Base-by-base conservation (phyloP, 2,888 invertebrate species). In the Machimus atricapillus region DNA sequence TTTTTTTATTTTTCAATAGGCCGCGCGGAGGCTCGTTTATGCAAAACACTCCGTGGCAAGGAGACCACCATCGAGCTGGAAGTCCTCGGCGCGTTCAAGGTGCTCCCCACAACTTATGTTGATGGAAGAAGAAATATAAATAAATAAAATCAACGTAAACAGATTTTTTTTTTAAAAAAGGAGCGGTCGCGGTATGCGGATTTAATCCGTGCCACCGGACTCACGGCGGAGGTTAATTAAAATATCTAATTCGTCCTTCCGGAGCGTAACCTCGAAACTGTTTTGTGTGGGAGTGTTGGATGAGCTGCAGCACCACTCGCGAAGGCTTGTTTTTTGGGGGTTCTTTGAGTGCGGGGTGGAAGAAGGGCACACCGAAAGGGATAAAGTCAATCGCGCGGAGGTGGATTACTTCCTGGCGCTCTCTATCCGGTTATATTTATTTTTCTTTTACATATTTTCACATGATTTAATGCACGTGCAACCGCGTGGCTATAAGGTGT, bases 251-350 rank as follows among this genome's bases (percentile, higher is more conserved):
- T 34, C 66, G 82, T 82, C 82, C 66, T 23, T 82, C 82, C 82
- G 23, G 82, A 37, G 66, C n/a, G 58, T 82, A 66, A 58, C 66
- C 66, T 82, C 82, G 66, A 82, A 82, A 82, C 56, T 82, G 82
- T 40, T 40, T 40, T 82, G 34, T 16, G 56, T 52, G 12, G 66
- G 66, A 66, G 66, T 66, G 2, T n/a, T 27, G 3, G 66, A 66
- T 66, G 66, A 7, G 52, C 6, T 52, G 31, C 34, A 56, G 34
- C 82, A 66, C 82, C 58, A 58, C 58, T 37, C 66, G 58, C 43
- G 56, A 27, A n/a, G 16, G 16, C 16, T 46, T 16, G 4, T 46
- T n/a, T 27, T 56, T 82, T 34, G 52, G 23, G 5, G n/a, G 34
- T 82, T 19, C 66, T 58, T 82, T 56, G 66, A 34, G 19, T 56